Evolutionary conservation across 2,797 vertebrate species (phyloP).

Genomic region (Ctenochaetus hawaiiensis): DNA sequence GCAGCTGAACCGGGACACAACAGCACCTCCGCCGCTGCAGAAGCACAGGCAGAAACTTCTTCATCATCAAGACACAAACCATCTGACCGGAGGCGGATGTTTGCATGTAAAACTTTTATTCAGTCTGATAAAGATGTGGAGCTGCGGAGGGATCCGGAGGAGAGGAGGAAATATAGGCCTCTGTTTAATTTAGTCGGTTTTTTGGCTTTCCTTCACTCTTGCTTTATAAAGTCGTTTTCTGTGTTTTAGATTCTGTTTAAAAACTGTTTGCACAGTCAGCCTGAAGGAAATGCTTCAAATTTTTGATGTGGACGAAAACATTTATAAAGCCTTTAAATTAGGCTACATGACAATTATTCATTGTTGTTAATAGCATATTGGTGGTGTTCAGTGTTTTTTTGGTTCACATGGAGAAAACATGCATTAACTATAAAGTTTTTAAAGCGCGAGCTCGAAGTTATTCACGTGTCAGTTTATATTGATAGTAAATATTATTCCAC

Average conservation of each 20-base stretch:
- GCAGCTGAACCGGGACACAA: conserved; percentile 1
- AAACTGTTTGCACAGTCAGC: neutral
- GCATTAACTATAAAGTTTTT: conserved; percentile 10
- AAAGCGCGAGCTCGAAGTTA: neutral
- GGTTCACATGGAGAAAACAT: neutral
- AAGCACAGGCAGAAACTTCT: neutral
- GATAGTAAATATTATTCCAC: neutral
- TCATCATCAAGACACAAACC: neutral
- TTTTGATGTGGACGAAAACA: neutral
- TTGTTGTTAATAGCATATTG: neutral
- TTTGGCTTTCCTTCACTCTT: neutral
- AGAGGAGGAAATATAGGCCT: neutral
- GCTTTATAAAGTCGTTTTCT: neutral
- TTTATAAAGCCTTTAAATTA: neutral
- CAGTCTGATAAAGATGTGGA: neutral
- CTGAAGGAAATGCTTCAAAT: neutral
- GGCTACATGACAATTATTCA: neutral
- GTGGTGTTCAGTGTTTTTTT: too few relatives aligned
- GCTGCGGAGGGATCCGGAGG: neutral
- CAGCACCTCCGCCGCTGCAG: neutral
- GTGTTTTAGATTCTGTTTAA: neutral
- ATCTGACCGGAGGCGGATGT: neutral
- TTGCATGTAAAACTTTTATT: neutral
- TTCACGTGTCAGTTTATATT: neutral
- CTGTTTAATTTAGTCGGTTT: neutral